phyloP scores from a whole-genome alignment of 2,113 vertebrate genomes.

The Amphilophus citrinellus region DNA sequence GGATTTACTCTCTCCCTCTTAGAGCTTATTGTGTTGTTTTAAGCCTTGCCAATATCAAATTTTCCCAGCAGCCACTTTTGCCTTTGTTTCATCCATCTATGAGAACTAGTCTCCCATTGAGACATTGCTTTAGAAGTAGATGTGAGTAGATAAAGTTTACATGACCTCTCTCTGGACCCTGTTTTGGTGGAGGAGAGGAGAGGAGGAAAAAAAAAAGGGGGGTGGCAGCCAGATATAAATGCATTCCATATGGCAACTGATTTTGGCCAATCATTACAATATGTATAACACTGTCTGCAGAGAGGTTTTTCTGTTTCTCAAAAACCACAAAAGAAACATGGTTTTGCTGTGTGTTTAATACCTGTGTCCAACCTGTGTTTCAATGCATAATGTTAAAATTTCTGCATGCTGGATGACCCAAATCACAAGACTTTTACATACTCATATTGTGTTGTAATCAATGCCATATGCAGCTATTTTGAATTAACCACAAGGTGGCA shows the following conservation, averaged over 20 bases:
- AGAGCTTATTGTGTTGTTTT: not conserved
- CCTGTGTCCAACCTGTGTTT: not conserved
- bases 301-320: not conserved
- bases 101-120: not conserved
- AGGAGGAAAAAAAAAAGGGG: not conserved
- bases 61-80: not conserved
- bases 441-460: slow-evolving; percentile 6
- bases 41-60: not conserved
- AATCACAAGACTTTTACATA: not conserved
- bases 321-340: not conserved
- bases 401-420: not conserved
- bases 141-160: not conserved
- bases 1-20: not conserved
- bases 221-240: not conserved
- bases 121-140: not conserved
- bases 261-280: slow-evolving; percentile 39
- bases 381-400: not conserved
- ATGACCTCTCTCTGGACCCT: not conserved
- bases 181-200: not conserved
- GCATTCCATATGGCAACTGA: slow-evolving; percentile 22
- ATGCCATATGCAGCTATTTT: slow-evolving; percentile 20
- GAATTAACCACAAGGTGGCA: slow-evolving; percentile 50
- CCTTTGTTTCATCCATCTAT: not conserved
- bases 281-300: slow-evolving; percentile 3
- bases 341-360: not conserved